Base-by-base conservation (phyloP, 2,797 vertebrate genomes). In the Trichosurus vulpecula region DNA sequence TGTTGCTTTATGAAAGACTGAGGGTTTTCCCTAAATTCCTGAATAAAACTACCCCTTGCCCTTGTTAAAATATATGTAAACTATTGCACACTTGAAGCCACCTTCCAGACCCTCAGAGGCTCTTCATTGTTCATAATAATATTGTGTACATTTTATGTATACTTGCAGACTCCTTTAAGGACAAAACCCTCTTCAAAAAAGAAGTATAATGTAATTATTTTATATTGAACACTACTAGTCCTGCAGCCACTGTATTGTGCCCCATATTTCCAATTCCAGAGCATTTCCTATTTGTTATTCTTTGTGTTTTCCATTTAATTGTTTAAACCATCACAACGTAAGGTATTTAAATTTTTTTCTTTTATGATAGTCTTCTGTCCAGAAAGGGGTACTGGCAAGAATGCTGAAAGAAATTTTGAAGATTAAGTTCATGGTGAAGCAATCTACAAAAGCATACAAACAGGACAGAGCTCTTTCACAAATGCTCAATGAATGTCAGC, bases 341-440 rank as follows among this genome's bases (percentile, higher is more conserved):
- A 74, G 19, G 53, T 41, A 89, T 95, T 94, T 96, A 91, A 96
- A 0, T 97, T 97, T 97, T 54, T 97, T 97, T 90, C 47, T 58
- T 97, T 98, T 97, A 58, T 8, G 94, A 58, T 97, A 99, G 99
- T 98, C 99, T 4, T 99, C 99, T 0, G 99, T 99, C 97, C 99
- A 99, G 98, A 99, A 99, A 96, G 99, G 99, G 16, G 99, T 99
- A 91, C 98, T 99, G 95, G 99, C 99, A 97, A 99, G 98, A 97
- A 99, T 99, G 99, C 98, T 99, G 52, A 99, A 99, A 98, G 99
- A 99, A 98, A 99, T 99, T 98, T 97, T 99, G 97, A 99, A 99
- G 97, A 99, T 99, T 0, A 98, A 99, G 95, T 98, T 99, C 97
- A 99, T 99, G 99, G 99, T 99, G 97, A 99, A 99, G 98, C 99